phyloP scores from a whole-genome alignment of 1,140 invertebrate genomes.

The fruit fly (Drosophila melanogaster) region Release_6_plus_ISO1_MT NT_033779.5:3850501-3851000 shows the following conservation, averaged over 20 bases:
- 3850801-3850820: constrained; percentile 32
- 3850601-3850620: background rate
- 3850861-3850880: constrained; percentile 49
- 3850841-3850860: constrained; percentile 79
- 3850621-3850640: no score
- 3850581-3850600: background rate
- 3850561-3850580: constrained; percentile 1
- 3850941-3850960: constrained; percentile 45
- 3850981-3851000: constrained; percentile 30
- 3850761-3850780: constrained; percentile 23
- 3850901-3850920: constrained; percentile 43
- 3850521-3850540: background rate
- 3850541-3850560: constrained; percentile 7
- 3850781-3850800: constrained; percentile 59
- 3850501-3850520: constrained; percentile 40
- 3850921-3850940: constrained; percentile 58
- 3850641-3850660: no score
- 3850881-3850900: constrained; percentile 25
- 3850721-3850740: constrained; percentile 36
- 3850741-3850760: constrained; percentile 20
- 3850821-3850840: constrained; percentile 81
- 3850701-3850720: constrained; percentile 9
- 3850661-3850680: no score
- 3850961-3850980: constrained; percentile 17
- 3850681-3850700: no score